phyloP scores from a whole-genome alignment of 2,797 vertebrate species.

The Epinephelus awoara region DNA sequence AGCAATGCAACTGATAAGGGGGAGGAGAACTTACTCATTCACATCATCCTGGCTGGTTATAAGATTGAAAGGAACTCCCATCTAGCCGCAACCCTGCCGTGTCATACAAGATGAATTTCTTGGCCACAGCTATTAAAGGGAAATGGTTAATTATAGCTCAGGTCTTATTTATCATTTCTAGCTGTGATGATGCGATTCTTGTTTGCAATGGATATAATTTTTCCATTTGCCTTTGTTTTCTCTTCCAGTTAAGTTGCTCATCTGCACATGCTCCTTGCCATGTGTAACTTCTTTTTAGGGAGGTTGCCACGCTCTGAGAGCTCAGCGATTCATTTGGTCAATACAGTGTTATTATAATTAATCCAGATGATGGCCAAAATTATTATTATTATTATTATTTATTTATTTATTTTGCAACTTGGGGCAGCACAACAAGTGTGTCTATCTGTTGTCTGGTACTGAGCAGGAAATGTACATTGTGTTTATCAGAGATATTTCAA shows the following conservation, averaged over 20 bases:
- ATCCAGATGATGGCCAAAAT: no score
- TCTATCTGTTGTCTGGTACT: neutral
- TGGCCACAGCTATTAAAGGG: constrained; percentile 8
- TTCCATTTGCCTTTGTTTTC: neutral
- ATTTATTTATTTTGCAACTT: neutral
- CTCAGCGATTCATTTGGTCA: neutral
- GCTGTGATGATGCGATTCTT: neutral
- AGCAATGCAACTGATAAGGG: constrained; percentile 13
- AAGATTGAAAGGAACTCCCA: constrained; percentile 11
- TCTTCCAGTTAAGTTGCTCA: neutral
- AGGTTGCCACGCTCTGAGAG: neutral
- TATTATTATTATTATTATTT: no score
- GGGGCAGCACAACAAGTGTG: neutral
- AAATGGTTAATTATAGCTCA: constrained; percentile 4
- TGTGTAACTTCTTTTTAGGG: neutral
- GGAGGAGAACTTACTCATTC: constrained; percentile 18
- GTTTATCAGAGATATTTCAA: neutral
- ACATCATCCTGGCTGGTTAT: constrained; percentile 11
- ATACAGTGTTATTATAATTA: neutral
- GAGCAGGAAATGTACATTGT: neutral
- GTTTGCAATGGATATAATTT: neutral
- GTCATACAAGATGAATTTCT: constrained; percentile 19
- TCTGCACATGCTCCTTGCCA: constrained; percentile 7
- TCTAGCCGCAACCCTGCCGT: neutral
- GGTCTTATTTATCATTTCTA: neutral